A percentile compares a stretch with the other conserved stretches of the same genome.
These are phyloP conservation scores for Colossoma macropomum DNA, from an alignment of 2,113 vertebrate species.

Conservation along the genomic window DNA sequence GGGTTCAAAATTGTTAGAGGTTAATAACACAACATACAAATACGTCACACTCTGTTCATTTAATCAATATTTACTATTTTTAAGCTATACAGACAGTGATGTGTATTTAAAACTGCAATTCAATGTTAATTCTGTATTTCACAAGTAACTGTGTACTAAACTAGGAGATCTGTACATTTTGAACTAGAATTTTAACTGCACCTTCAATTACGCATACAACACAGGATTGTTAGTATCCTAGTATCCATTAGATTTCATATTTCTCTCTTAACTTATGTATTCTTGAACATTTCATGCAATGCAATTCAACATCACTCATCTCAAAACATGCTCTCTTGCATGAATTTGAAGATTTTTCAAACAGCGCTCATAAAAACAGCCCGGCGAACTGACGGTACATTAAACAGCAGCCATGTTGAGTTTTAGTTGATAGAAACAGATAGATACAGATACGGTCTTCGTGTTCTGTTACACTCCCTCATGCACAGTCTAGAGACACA, in stretches of 20 bases:
- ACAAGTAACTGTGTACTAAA: too few species aligned
- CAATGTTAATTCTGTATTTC: not conserved
- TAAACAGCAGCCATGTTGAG: conserved; percentile 21
- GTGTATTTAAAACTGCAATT: not conserved
- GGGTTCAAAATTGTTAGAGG: not conserved
- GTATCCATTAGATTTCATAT: not conserved
- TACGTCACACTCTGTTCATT: not conserved
- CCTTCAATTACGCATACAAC: not conserved
- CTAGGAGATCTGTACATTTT: too few species aligned
- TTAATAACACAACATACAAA: not conserved
- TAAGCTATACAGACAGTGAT: not conserved
- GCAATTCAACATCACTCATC: conserved; percentile 43
- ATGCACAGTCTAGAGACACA: conserved; percentile 51
- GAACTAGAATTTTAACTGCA: not conserved
- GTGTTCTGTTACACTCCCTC: conserved; percentile 40
- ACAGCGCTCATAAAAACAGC: conserved; percentile 2
- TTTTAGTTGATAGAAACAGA: conserved; percentile 36
- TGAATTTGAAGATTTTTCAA: conserved; percentile 18
- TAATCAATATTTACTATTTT: not conserved
- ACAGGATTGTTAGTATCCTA: conserved; percentile 25
- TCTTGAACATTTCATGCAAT: conserved; percentile 41
- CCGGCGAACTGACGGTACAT: not conserved
- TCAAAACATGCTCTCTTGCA: conserved; percentile 49
- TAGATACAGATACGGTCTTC: conserved; percentile 3
- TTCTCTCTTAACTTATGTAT: not conserved